Percentiles rank a stretch among this genome's conserved stretches.
phyloP scores from a whole-genome alignment of 2,113 vertebrate genomes.

The Protobothrops mucrosquamatus region DNA sequence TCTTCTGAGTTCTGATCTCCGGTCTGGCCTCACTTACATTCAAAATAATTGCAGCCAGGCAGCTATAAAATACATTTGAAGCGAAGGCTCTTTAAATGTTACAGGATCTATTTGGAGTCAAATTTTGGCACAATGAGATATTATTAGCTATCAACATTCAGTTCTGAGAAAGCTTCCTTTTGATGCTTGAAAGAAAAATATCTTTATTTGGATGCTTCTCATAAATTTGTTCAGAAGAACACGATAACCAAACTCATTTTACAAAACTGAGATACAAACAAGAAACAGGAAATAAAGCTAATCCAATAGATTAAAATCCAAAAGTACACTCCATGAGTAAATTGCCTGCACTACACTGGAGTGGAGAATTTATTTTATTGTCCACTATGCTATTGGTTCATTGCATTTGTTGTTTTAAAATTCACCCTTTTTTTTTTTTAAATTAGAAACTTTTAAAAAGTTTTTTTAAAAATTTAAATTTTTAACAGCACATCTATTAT shows the following conservation, averaged over 20 bases:
- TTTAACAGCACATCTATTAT: background rate
- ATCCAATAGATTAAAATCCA: background rate
- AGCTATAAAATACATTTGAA: constrained; percentile 44
- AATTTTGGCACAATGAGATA: constrained; percentile 45
- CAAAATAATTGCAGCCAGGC: constrained; percentile 54
- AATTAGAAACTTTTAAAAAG: background rate
- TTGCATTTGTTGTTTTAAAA: background rate
- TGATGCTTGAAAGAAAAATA: constrained; percentile 31
- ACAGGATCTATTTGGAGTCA: constrained; percentile 55
- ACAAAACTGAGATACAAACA: background rate
- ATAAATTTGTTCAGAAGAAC: background rate
- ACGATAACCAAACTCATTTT: background rate
- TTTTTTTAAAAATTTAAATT: too few relatives aligned
- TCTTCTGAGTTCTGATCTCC: constrained; percentile 55
- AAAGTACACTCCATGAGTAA: background rate
- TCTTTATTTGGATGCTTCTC: background rate
- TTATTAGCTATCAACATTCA: constrained; percentile 33
- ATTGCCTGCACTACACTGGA: background rate
- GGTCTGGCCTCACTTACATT: constrained; percentile 45
- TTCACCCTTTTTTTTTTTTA: background rate
- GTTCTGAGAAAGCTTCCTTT: constrained; percentile 34
- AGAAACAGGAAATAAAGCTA: background rate
- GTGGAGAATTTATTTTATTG: background rate
- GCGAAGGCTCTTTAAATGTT: constrained; percentile 53
- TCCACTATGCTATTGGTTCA: background rate